A percentile compares a stretch with the other conserved stretches of the same genome.
Evolutionary conservation across 1,140 invertebrate genomes (phyloP).

Genomic region (Bombus terrestris): DNA sequence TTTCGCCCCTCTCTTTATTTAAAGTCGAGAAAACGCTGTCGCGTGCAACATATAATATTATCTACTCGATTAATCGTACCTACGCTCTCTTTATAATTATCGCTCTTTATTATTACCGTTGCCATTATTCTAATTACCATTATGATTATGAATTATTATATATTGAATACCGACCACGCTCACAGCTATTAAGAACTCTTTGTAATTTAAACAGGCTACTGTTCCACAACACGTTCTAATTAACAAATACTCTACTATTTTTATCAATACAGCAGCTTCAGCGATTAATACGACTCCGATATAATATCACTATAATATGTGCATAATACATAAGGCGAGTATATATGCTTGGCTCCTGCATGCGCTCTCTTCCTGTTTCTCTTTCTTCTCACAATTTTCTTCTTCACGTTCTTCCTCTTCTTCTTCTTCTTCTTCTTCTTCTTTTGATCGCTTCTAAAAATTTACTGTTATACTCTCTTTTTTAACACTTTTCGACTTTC

Average conservation of each 20-base stretch:
- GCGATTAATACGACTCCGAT: constrained; percentile 31
- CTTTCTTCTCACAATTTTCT: constrained; percentile 15
- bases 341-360: constrained; percentile 66
- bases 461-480: background rate
- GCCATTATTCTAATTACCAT: background rate
- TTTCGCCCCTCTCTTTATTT: background rate
- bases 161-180: background rate
- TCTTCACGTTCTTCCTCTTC: background rate
- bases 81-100: constrained; percentile 26
- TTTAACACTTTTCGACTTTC: constrained; percentile 27
- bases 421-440: constrained; percentile 1
- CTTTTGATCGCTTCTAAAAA: constrained; percentile 16
- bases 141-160: background rate
- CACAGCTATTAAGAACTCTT: constrained; percentile 11
- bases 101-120: constrained; percentile 8
- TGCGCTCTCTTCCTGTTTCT: constrained; percentile 46
- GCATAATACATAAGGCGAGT: constrained; percentile 58
- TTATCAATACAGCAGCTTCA: constrained; percentile 28
- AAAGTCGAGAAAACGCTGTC: background rate
- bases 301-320: constrained; percentile 44
- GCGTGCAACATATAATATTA: background rate
- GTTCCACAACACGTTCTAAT: background rate
- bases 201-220: constrained; percentile 2
- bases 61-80: constrained; percentile 18
- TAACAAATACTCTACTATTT: background rate